Evolutionary conservation across 2,113 vertebrate genomes (phyloP).

Genomic region (Callaeas wilsoni): DNA sequence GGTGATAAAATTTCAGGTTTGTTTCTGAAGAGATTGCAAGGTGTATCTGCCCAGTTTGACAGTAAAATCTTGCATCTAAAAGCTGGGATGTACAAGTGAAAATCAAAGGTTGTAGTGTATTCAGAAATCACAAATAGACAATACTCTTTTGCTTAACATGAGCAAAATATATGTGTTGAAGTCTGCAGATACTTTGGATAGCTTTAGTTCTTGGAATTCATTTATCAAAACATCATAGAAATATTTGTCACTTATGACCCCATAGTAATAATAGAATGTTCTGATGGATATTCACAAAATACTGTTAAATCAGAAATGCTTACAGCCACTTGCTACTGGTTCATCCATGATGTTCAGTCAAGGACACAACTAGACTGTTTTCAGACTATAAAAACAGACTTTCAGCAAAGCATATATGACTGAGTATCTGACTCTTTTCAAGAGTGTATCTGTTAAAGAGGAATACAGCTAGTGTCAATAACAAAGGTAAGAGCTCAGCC

Average conservation of each 20-base stretch:
- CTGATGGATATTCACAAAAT: not conserved
- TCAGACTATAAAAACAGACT: not conserved
- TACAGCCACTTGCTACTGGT: not conserved
- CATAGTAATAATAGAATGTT: not conserved
- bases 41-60: not conserved
- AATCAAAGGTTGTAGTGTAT: not conserved
- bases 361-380: not conserved
- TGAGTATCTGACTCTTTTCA: not conserved
- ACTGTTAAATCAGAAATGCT: not conserved
- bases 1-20: not conserved
- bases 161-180: not conserved
- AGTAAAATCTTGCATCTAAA: not conserved
- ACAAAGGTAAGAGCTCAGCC: not conserved
- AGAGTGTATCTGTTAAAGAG: not conserved
- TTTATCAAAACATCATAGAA: not conserved
- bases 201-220: conserved; percentile 6
- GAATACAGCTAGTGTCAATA: not conserved
- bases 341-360: not conserved
- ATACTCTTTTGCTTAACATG: not conserved
- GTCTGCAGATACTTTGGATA: not conserved
- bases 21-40: not conserved
- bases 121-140: conserved; percentile 2
- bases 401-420: not conserved
- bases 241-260: not conserved
- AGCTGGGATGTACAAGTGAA: not conserved